These are phyloP conservation scores for Catostomus latipinnis DNA, from an alignment of 2,797 vertebrate genomes.

Conservation along the genomic window DNA sequence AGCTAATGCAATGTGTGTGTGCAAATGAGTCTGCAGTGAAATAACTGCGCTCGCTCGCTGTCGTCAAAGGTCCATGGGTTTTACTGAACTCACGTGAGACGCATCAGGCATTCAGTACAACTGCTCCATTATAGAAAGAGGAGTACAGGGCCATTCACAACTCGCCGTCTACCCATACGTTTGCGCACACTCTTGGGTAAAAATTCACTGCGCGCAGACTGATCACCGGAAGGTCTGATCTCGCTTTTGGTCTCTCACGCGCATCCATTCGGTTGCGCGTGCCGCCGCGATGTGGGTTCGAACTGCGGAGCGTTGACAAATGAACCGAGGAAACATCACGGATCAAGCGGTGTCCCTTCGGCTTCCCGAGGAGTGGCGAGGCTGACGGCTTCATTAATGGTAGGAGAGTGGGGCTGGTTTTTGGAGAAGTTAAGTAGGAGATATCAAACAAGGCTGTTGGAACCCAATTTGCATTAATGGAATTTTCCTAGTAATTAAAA, in stretches of 20 bases:
- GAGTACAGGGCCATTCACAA: slow-evolving; percentile 20
- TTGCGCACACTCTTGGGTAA: background rate
- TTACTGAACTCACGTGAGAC: background rate
- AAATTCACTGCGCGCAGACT: background rate
- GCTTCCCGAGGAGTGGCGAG: slow-evolving; percentile 16
- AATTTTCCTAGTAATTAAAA: background rate
- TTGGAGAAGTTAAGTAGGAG: background rate
- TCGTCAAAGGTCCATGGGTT: background rate
- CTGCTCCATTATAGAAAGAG: slow-evolving; percentile 4
- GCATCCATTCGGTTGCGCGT: slow-evolving; percentile 11
- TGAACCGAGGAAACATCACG: slow-evolving; percentile 19
- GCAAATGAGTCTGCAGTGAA: background rate
- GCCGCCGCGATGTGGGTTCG: slow-evolving; percentile 20
- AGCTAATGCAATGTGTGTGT: background rate
- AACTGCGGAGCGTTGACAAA: slow-evolving; percentile 25
- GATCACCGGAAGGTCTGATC: background rate
- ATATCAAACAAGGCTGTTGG: background rate
- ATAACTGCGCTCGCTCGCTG: background rate
- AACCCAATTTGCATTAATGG: background rate
- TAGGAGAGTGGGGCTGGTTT: slow-evolving; percentile 6
- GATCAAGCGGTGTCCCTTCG: slow-evolving; percentile 3
- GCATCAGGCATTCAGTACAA: background rate
- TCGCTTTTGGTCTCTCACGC: slow-evolving; percentile 8
- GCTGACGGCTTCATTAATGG: slow-evolving; percentile 19
- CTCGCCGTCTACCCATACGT: slow-evolving; percentile 7